These are phyloP conservation scores for Gastrophysa polygoni DNA, from an alignment of 2,888 invertebrate species.

Conservation along the genomic window DNA sequence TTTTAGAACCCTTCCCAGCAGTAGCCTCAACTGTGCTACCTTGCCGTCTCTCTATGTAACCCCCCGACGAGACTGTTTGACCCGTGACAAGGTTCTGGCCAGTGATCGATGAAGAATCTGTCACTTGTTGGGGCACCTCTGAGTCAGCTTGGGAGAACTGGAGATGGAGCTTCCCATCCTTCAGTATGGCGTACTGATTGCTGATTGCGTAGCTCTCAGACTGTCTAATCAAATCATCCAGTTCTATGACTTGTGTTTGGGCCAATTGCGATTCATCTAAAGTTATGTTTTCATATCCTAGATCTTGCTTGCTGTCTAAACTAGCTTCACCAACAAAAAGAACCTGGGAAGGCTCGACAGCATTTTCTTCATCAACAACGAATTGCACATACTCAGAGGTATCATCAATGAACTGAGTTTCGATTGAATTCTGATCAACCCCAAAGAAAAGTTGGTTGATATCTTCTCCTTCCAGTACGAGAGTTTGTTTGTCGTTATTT, in stretches of 20 bases:
- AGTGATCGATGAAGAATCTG: constrained; percentile 19
- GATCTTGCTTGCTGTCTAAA: constrained; percentile 29
- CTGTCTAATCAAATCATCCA: constrained; percentile 23
- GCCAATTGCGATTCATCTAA: neutral
- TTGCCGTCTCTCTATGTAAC: constrained; percentile 40
- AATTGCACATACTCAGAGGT: constrained; percentile 27
- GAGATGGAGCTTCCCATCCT: constrained; percentile 37
- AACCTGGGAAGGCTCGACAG: constrained; percentile 31
- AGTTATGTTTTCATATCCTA: constrained; percentile 20
- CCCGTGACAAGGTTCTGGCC: constrained; percentile 47
- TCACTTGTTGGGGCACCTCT: constrained; percentile 5
- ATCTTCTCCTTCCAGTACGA: constrained; percentile 39
- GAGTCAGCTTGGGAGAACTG: constrained; percentile 20
- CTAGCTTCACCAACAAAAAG: constrained; percentile 35
- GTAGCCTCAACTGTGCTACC: neutral
- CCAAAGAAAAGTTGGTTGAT: constrained; percentile 38
- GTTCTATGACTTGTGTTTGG: constrained; percentile 19
- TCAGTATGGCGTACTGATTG: constrained; percentile 35
- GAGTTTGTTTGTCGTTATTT: constrained; percentile 37
- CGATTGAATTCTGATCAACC: constrained; percentile 25
- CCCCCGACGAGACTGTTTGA: constrained; percentile 43
- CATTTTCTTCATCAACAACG: constrained; percentile 32
- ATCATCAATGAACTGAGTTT: constrained; percentile 21
- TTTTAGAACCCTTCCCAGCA: neutral
- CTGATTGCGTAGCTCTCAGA: neutral